Evolutionary conservation across 2,113 vertebrate species (phyloP).

Genomic region (Mormyrus lacerda): DNA sequence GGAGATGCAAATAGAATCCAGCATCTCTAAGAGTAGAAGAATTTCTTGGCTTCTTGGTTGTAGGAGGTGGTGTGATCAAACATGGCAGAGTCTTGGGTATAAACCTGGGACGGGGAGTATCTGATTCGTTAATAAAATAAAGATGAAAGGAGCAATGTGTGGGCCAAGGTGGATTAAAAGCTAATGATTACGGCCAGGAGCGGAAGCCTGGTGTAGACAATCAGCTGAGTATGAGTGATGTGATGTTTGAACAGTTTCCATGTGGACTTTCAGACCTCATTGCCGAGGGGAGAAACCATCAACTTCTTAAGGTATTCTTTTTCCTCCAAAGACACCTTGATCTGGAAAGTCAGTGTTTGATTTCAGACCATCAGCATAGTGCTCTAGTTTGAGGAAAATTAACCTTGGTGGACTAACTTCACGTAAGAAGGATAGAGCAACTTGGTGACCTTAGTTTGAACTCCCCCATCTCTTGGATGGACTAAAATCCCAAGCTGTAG

Average conservation of each 20-base stretch:
- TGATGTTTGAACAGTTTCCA: not conserved
- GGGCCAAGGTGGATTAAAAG: not conserved
- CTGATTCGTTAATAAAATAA: not conserved
- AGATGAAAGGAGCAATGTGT: not conserved
- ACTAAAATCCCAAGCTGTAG: not conserved
- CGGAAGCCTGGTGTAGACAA: not conserved
- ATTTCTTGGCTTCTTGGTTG: not conserved
- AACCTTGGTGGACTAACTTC: not conserved
- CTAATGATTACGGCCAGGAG: not conserved
- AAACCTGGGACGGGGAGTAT: not conserved
- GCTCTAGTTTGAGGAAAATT: not conserved
- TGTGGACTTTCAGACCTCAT: not conserved
- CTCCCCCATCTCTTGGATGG: not conserved
- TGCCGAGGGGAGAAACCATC: not conserved
- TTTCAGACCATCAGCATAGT: not conserved
- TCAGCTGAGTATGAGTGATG: not conserved
- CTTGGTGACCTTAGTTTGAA: slow-evolving; percentile 2
- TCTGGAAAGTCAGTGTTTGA: not conserved
- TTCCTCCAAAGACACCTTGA: not conserved
- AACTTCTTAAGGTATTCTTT: not conserved
- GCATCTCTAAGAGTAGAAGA: not conserved
- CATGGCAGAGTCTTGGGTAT: not conserved
- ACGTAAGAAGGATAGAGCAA: not conserved
- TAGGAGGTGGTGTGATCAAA: not conserved
- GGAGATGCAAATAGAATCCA: not conserved